Evolutionary conservation across 2,888 invertebrate species (phyloP).

Genomic region (Melieria omissa): DNA sequence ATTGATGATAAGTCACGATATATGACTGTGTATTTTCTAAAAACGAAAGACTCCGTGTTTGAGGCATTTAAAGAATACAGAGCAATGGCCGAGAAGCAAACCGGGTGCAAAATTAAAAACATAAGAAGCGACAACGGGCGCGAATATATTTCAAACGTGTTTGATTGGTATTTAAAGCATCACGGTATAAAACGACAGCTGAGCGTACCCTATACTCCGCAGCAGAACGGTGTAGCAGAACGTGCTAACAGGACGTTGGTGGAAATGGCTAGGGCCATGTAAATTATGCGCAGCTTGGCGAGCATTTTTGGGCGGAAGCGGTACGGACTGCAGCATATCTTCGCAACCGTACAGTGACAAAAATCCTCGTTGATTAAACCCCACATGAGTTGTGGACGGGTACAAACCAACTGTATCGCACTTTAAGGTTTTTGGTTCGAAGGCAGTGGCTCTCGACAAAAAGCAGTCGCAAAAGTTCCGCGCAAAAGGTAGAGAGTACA

Average conservation of each 20-base stretch:
- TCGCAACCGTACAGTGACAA: conserved; percentile 24
- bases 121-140: conserved; percentile 23
- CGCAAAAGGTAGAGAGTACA: conserved; percentile 32
- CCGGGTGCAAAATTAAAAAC: conserved; percentile 18
- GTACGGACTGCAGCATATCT: conserved; percentile 11
- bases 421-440: conserved; percentile 30
- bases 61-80: conserved; percentile 28
- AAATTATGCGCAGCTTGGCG: background rate
- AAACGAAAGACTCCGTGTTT: conserved; percentile 20
- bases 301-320: conserved; percentile 31
- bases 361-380: conserved; percentile 26
- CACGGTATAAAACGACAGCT: conserved; percentile 25
- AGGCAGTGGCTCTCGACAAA: conserved; percentile 34
- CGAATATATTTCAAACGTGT: conserved; percentile 25
- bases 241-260: conserved; percentile 31
- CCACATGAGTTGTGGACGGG: conserved; percentile 32
- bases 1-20: conserved; percentile 9
- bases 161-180: conserved; percentile 23
- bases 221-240: conserved; percentile 34
- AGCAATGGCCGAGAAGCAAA: conserved; percentile 29
- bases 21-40: conserved; percentile 24
- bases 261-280: conserved; percentile 29
- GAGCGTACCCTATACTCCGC: conserved; percentile 24
- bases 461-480: conserved; percentile 30
- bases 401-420: conserved; percentile 31